phyloP scores from a whole-genome alignment of 1,140 invertebrate genomes.

The Pogonomyrmex californicus region DNA sequence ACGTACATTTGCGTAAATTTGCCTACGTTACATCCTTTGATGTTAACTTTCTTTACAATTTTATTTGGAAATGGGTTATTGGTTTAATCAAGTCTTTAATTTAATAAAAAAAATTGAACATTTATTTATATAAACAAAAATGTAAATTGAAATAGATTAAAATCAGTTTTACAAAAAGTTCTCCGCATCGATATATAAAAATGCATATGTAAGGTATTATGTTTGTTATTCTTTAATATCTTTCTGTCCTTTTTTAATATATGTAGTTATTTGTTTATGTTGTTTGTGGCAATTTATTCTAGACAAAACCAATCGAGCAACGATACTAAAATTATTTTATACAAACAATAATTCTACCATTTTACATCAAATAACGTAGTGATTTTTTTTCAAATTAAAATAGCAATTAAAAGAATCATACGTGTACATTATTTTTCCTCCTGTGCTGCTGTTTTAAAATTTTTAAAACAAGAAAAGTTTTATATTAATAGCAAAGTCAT shows the following conservation, averaged over 20 bases:
- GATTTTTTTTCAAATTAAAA: conserved; percentile 43
- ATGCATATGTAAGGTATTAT: neutral
- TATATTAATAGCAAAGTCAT: conserved; percentile 3
- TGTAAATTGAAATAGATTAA: neutral
- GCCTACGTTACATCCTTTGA: neutral
- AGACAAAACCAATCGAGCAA: neutral
- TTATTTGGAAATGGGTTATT: neutral
- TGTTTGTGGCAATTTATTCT: neutral
- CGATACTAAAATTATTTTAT: too few relatives aligned
- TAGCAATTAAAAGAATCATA: conserved; percentile 1
- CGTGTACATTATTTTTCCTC: neutral
- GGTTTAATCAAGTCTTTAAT: neutral
- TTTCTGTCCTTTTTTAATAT: neutral
- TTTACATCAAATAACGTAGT: neutral
- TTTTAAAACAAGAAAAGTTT: conserved; percentile 38
- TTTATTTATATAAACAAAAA: conserved; percentile 18
- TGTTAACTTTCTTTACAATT: neutral
- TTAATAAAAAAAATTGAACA: neutral
- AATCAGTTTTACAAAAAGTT: neutral
- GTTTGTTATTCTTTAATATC: neutral
- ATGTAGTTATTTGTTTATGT: too few relatives aligned
- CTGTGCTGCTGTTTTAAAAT: neutral
- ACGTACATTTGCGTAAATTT: conserved; percentile 1
- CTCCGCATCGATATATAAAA: neutral
- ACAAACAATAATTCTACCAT: neutral